Evolutionary conservation across 2,888 invertebrate species (phyloP).

Genomic region (Amphipyra tragopoginis): DNA sequence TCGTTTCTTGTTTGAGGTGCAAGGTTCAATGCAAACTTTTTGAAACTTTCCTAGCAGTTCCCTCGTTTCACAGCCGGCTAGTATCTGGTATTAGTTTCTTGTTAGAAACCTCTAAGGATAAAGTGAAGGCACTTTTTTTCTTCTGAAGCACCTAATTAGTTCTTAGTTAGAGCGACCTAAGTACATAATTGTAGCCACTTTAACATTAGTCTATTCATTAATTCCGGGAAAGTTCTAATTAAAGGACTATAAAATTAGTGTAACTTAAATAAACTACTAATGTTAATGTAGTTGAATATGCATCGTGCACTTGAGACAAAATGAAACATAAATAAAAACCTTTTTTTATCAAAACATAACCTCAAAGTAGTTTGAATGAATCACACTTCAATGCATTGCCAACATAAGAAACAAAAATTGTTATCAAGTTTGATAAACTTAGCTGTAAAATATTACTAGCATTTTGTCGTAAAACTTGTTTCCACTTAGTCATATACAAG

Average conservation of each 20-base stretch:
- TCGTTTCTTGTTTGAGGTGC: not conserved
- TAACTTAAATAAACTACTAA: slow-evolving; percentile 5
- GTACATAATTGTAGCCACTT: slow-evolving; percentile 19
- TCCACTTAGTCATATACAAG: not conserved
- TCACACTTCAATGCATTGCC: slow-evolving; percentile 62
- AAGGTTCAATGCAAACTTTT: not conserved
- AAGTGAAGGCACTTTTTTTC: not conserved
- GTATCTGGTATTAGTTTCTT: not conserved
- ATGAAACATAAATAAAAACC: slow-evolving; percentile 3
- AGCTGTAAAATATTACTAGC: slow-evolving; percentile 6
- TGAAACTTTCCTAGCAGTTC: too few species aligned
- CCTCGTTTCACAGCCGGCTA: too few species aligned
- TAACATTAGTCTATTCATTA: slow-evolving; percentile 4
- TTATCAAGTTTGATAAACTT: slow-evolving; percentile 48
- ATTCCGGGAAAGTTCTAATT: not conserved
- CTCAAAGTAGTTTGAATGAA: slow-evolving; percentile 65
- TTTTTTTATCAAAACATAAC: slow-evolving; percentile 65
- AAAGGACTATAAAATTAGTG: not conserved
- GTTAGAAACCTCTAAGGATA: not conserved
- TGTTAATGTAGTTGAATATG: not conserved
- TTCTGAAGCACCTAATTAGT: slow-evolving; percentile 2
- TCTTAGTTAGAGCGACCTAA: not conserved
- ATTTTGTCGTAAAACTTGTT: not conserved
- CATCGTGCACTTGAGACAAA: not conserved
- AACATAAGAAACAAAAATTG: slow-evolving; percentile 61